Evolutionary conservation across 30 jellyfish, hydroid and myxozoan genomes (phyloP).

Genomic region (Catostylus mosaicus): DNA sequence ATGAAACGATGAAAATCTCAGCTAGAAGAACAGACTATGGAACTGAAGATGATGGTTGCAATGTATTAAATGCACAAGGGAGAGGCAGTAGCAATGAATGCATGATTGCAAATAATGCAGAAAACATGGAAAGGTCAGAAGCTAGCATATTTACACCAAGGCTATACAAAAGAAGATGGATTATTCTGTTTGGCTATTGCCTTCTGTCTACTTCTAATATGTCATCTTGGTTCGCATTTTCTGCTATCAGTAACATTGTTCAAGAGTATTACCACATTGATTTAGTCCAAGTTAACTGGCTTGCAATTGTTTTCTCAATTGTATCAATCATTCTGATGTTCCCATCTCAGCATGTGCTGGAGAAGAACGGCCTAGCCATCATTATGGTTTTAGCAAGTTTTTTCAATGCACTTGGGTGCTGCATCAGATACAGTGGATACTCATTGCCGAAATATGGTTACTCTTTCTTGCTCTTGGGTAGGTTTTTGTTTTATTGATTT

Average conservation of each 20-base stretch:
- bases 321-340: conserved; percentile 59
- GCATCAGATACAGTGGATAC: conserved; percentile 61
- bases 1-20: not conserved
- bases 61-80: not conserved
- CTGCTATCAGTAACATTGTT: conserved; percentile 78
- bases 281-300: conserved; percentile 68
- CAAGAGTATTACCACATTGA: conserved; percentile 57
- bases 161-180: conserved; percentile 69
- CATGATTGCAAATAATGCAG: not conserved
- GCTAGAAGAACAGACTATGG: not conserved
- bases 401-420: conserved; percentile 72
- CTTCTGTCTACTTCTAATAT: conserved; percentile 67
- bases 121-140: not conserved
- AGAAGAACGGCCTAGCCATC: conserved; percentile 64
- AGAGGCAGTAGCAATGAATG: not conserved
- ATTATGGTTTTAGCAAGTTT: conserved; percentile 57
- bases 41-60: not conserved
- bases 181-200: conserved; percentile 66
- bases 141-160: not conserved
- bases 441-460: conserved; percentile 45
- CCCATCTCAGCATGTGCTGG: conserved; percentile 70
- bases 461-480: conserved; percentile 58
- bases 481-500: not conserved
- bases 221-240: conserved; percentile 74
- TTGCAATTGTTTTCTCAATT: conserved; percentile 68